Evolutionary conservation across 2,888 invertebrate genomes (phyloP).

Genomic region (Macaria notata): DNA sequence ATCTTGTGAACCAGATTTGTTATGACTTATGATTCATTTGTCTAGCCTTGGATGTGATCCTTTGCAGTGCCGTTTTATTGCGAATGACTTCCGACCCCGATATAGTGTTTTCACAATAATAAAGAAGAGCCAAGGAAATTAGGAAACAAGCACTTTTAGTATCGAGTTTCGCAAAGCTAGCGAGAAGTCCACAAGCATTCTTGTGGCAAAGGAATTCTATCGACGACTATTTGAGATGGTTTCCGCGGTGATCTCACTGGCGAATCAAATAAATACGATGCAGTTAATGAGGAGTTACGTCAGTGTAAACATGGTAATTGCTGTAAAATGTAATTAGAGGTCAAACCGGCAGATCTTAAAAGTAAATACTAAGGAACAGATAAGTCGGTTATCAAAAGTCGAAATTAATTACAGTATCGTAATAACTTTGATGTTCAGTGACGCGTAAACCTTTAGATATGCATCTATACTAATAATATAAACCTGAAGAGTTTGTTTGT

Average conservation of each 20-base stretch:
- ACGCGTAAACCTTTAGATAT: too few relatives aligned
- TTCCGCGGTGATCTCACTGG: constrained; percentile 8
- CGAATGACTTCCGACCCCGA: constrained; percentile 35
- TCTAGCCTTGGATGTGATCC: constrained; percentile 21
- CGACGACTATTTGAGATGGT: background rate
- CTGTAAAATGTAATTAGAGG: too few relatives aligned
- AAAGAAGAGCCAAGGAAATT: background rate
- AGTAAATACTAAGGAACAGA: too few relatives aligned
- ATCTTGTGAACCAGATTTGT: background rate
- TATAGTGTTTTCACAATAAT: constrained; percentile 20
- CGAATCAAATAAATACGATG: background rate
- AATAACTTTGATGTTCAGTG: too few relatives aligned
- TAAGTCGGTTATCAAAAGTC: too few relatives aligned
- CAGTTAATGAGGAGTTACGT: background rate
- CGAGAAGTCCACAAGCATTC: too few relatives aligned
- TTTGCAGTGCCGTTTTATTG: constrained; percentile 26
- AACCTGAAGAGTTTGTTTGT: too few relatives aligned
- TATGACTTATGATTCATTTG: constrained; percentile 19
- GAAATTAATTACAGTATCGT: too few relatives aligned
- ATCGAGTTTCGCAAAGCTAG: too few relatives aligned
- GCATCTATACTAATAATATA: too few relatives aligned
- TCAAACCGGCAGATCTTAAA: too few relatives aligned
- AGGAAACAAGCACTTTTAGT: too few relatives aligned
- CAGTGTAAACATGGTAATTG: background rate
- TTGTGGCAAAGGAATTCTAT: background rate